Percentiles rank a stretch among this genome's conserved stretches.
These are phyloP conservation scores for Drosophila orena DNA, from an alignment of 1,140 invertebrate genomes.

Conservation along the genomic window DNA sequence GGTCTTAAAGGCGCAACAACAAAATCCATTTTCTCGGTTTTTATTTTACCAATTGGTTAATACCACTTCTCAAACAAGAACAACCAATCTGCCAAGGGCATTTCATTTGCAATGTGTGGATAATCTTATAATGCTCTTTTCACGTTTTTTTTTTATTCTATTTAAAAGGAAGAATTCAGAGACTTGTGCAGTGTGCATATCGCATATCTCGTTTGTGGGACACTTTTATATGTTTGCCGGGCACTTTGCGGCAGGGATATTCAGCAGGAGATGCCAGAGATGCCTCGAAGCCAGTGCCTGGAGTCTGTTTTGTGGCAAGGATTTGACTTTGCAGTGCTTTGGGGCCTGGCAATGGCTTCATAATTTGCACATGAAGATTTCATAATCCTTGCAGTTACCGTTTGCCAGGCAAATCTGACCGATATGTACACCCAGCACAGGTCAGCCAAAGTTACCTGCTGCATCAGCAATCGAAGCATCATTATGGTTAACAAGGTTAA, in stretches of 20 bases:
- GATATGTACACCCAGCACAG: not conserved
- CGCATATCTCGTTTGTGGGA: slow-evolving; percentile 43
- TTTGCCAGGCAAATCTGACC: slow-evolving; percentile 16
- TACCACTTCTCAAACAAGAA: no score
- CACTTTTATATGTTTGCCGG: slow-evolving; percentile 59
- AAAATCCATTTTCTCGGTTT: no score
- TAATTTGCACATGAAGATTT: slow-evolving; percentile 48
- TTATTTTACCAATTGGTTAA: no score
- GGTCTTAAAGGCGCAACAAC: no score
- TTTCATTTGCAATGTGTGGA: not conserved
- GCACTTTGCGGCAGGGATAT: slow-evolving; percentile 40
- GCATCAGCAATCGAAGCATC: slow-evolving; percentile 2
- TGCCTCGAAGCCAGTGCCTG: not conserved
- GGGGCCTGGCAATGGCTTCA: slow-evolving; percentile 42
- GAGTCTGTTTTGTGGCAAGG: slow-evolving; percentile 8
- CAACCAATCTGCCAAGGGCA: not conserved
- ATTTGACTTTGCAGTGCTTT: slow-evolving; percentile 37
- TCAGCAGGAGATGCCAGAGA: slow-evolving; percentile 7
- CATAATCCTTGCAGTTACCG: slow-evolving; percentile 5
- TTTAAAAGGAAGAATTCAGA: slow-evolving; percentile 12
- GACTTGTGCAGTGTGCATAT: slow-evolving; percentile 61
- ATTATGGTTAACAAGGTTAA: not conserved
- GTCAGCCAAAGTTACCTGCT: slow-evolving; percentile 17
- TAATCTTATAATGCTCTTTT: not conserved
- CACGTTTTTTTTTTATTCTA: slow-evolving; percentile 8